These are phyloP conservation scores for Hirtodrosophila histrioides DNA, from an alignment of 2,888 invertebrate species.

Conservation along the genomic window DNA sequence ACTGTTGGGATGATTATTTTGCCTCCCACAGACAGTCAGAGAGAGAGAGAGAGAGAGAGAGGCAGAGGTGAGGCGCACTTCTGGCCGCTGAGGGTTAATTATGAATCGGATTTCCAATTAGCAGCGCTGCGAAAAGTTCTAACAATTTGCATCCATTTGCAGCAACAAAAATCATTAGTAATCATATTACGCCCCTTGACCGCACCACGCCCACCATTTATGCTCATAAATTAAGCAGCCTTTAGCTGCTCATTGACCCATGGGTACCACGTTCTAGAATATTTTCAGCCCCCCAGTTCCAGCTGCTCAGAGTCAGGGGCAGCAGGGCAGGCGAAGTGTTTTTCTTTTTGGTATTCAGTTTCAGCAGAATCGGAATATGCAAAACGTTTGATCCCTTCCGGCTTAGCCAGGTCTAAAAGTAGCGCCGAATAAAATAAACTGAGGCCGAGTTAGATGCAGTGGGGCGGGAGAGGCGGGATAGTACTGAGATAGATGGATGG, in stretches of 20 bases:
- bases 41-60: too few relatives aligned
- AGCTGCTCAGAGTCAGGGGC: not conserved
- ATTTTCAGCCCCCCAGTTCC: slow-evolving; percentile 4
- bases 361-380: slow-evolving; percentile 46
- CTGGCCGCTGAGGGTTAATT: slow-evolving; percentile 27
- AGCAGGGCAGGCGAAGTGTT: not conserved
- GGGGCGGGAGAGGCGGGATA: not conserved
- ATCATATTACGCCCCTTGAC: slow-evolving; percentile 39
- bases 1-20: too few relatives aligned
- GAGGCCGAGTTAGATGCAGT: slow-evolving; percentile 58
- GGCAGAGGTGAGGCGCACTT: not conserved
- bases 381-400: slow-evolving; percentile 78
- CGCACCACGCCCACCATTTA: slow-evolving; percentile 51
- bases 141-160: slow-evolving; percentile 67
- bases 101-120: slow-evolving; percentile 56
- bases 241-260: slow-evolving; percentile 53
- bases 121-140: slow-evolving; percentile 34
- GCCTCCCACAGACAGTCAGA: too few relatives aligned
- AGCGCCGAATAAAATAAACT: slow-evolving; percentile 54
- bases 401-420: slow-evolving; percentile 66
- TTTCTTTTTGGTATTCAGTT: slow-evolving; percentile 36
- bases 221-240: slow-evolving; percentile 68
- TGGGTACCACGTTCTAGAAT: not conserved
- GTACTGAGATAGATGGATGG: not conserved
- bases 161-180: slow-evolving; percentile 52